Base-by-base conservation (phyloP, 1,140 invertebrate genomes). In the Cyrtorhinus lividipennis region DNA sequence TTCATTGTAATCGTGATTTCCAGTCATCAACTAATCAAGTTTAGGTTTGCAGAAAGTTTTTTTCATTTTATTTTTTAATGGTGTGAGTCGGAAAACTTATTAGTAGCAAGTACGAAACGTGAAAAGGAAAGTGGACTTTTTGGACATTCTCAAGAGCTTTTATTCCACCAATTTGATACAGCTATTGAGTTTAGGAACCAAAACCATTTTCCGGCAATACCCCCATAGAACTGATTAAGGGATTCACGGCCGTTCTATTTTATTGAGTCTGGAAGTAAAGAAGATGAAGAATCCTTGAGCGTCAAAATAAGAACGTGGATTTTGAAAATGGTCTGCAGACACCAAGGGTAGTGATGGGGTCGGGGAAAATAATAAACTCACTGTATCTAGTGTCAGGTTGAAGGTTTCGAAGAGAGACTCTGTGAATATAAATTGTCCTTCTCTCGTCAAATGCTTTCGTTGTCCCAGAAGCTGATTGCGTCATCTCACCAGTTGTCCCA, bases 351-450 rank as follows among this genome's bases (percentile, higher is more conserved):
- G 8, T 53, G 48, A 53, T 53, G 18, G 10, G 10, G 48, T 53
- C n/a, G 20, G 18, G 10, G 15, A 38, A 38, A 8, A 38, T 8
- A 38, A 13, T 53, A 12, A 5, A 72, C 73, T 77, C 74, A 86
- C 83, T 72, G 73, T 89, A 89, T 66, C 68, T 76, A 2, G 77
- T 76, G 27, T 79, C 74, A 57, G 83, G 82, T 59, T 74, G 71
- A 0, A 90, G 74, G 53, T 80, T 69, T 2, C 62, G 71, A 22
- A 90, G 69, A 1, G 70, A 73, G 5, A 86, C 87, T 73, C 80
- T 76, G 71, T 96, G 92, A 67, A 97, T 92, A 70, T 84, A 95
- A 71, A 92, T 84, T 0, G 73, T 73, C 27, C 82, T 79, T 53
- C 82, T 79, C 63, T 81, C 87, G 75, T 95, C 92, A 0, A 83